Conservation (phyloP, 1,140 invertebrate species). For the Lordiphosa mommai region DNA sequence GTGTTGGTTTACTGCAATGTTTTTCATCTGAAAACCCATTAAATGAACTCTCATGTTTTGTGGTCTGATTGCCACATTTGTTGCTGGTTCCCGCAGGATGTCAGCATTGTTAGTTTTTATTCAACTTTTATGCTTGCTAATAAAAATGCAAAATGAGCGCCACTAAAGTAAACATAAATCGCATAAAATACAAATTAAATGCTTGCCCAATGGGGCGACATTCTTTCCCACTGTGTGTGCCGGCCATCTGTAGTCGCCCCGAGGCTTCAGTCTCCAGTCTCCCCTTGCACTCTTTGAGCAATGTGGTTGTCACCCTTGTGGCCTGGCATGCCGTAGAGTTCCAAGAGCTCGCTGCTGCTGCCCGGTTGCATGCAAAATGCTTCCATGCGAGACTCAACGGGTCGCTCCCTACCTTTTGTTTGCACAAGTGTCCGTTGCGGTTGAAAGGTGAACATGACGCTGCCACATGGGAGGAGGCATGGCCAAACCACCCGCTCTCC, state of each 20-base stretch:
- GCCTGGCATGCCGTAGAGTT: conserved; percentile 47
- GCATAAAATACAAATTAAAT: conserved; percentile 75
- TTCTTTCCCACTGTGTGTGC: conserved; percentile 27
- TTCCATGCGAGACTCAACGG: conserved; percentile 31
- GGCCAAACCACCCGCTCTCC: neutral
- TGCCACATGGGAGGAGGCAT: conserved; percentile 38
- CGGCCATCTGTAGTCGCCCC: conserved; percentile 50
- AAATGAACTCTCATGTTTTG: conserved; percentile 7
- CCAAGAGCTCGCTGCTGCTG: conserved; percentile 4
- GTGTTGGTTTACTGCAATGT: no score
- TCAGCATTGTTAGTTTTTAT: conserved; percentile 15
- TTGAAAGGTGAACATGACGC: conserved; percentile 66
- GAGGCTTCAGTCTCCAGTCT: conserved; percentile 32
- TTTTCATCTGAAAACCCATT: neutral
- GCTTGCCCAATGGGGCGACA: conserved; percentile 46
- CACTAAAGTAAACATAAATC: conserved; percentile 66
- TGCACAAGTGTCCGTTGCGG: conserved; percentile 69
- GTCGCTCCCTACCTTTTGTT: conserved; percentile 41
- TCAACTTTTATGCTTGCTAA: conserved; percentile 43
- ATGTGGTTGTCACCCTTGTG: conserved; percentile 35
- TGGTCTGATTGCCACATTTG: conserved; percentile 35
- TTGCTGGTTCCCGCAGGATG: conserved; percentile 15
- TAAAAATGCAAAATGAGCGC: conserved; percentile 62
- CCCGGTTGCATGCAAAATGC: conserved; percentile 61
- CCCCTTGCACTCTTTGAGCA: conserved; percentile 17